Conservation (phyloP, 64 coral and sea anemone species). For the Stichodactyla helianthus region DNA sequence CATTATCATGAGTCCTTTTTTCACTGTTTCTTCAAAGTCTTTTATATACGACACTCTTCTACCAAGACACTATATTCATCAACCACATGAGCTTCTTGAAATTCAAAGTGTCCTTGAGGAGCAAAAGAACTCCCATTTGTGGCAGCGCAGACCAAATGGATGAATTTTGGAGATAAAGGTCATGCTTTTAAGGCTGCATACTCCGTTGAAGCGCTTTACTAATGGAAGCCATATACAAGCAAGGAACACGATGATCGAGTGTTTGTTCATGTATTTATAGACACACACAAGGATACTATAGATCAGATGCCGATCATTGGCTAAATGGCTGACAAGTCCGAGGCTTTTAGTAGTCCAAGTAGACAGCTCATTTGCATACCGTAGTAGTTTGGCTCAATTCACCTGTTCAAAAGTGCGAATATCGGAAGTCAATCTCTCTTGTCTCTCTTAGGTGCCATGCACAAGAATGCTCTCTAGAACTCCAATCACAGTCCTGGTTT, state of each 20-base stretch:
- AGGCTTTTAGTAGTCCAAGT: not conserved
- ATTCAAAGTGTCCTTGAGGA: not conserved
- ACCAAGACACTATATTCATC: not conserved
- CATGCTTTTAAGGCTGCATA: not conserved
- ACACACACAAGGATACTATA: not conserved
- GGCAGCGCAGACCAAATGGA: not conserved
- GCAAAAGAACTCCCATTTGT: not conserved
- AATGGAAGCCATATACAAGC: not conserved
- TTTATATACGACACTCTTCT: not conserved
- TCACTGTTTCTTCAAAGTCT: not conserved
- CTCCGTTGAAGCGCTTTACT: not conserved
- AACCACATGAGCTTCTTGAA: not conserved
- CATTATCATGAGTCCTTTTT: not conserved
- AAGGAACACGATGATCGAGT: not conserved
- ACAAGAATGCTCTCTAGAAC: not conserved
- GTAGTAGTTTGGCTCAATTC: not conserved
- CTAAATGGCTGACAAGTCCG: constrained; percentile 4
- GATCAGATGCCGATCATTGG: not conserved
- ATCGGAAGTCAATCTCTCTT: constrained; percentile 2
- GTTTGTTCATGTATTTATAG: not conserved
- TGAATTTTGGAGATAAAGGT: not conserved
- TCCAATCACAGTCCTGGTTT: not conserved
- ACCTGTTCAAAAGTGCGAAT: not conserved
- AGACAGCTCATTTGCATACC: not conserved
- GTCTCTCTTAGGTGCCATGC: not conserved